These are phyloP conservation scores for Pomacea canaliculata DNA, from an alignment of 2,888 invertebrate species.

Conservation along the genomic window DNA sequence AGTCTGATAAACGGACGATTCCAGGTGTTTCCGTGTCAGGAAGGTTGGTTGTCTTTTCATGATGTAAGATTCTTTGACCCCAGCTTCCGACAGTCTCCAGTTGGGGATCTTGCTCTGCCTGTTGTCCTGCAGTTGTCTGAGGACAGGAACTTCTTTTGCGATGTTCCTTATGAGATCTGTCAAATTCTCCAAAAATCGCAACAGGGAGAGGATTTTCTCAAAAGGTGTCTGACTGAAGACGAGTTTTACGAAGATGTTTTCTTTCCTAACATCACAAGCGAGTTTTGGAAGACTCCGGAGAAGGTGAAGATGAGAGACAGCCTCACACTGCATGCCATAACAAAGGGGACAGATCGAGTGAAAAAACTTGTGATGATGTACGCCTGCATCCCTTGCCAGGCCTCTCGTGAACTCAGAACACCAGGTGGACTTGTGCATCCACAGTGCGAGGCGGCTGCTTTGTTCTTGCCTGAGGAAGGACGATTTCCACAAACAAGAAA, in stretches of 20 bases:
- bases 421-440: conserved; percentile 53
- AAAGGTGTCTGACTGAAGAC: conserved; percentile 7
- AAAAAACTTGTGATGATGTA: conserved; percentile 37
- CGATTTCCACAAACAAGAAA: conserved; percentile 42
- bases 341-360: conserved; percentile 40
- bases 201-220: conserved; percentile 16
- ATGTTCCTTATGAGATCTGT: conserved; percentile 27
- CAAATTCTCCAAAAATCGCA: conserved; percentile 21
- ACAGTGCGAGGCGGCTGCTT: conserved; percentile 30
- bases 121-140: conserved; percentile 22
- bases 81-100: conserved; percentile 19
- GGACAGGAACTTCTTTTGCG: conserved; percentile 15
- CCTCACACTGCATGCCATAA: conserved; percentile 35
- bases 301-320: conserved; percentile 32
- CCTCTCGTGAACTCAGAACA: conserved; percentile 39
- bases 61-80: conserved; percentile 42
- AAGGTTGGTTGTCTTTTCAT: conserved; percentile 20
- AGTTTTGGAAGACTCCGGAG: conserved; percentile 18
- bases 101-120: conserved; percentile 25
- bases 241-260: conserved; percentile 44
- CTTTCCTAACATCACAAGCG: conserved; percentile 41
- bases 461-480: conserved; percentile 48
- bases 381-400: conserved; percentile 53
- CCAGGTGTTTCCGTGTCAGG: conserved; percentile 1
- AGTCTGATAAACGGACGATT: conserved; percentile 2